A percentile compares a stretch with the other conserved stretches of the same genome.
These are phyloP conservation scores for Melieria omissa DNA, from an alignment of 2,888 invertebrate species.

Conservation along the genomic window DNA sequence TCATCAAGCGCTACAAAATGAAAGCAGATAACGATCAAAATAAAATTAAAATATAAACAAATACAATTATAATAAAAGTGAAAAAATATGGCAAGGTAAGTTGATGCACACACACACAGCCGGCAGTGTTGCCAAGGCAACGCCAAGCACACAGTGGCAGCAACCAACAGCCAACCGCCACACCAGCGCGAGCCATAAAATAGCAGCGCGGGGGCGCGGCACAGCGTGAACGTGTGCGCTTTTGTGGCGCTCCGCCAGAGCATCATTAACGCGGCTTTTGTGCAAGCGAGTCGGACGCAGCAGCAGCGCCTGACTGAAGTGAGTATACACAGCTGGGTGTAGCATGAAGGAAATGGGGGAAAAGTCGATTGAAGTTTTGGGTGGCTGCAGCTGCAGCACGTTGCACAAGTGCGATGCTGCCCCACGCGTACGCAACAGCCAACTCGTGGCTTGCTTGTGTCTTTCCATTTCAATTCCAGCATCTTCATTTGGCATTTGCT, in stretches of 20 bases:
- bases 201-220: background rate
- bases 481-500: too few species aligned
- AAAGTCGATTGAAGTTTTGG: too few species aligned
- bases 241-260: slow-evolving; percentile 3
- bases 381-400: too few species aligned
- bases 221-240: background rate
- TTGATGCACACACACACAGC: background rate
- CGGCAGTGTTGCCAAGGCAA: background rate
- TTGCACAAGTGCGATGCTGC: too few species aligned
- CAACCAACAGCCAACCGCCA: background rate
- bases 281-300: too few species aligned
- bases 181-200: background rate
- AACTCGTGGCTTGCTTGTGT: too few species aligned
- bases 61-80: background rate
- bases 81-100: background rate
- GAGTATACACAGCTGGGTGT: too few species aligned
- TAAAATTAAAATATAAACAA: background rate
- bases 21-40: background rate
- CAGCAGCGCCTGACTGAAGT: too few species aligned
- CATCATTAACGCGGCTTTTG: background rate
- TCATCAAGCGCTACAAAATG: background rate
- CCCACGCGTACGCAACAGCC: too few species aligned
- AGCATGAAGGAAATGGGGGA: too few species aligned
- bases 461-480: too few species aligned
- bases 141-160: background rate